phyloP scores from a whole-genome alignment of 2,113 vertebrate genomes.

The Takifugu flavidus region DNA sequence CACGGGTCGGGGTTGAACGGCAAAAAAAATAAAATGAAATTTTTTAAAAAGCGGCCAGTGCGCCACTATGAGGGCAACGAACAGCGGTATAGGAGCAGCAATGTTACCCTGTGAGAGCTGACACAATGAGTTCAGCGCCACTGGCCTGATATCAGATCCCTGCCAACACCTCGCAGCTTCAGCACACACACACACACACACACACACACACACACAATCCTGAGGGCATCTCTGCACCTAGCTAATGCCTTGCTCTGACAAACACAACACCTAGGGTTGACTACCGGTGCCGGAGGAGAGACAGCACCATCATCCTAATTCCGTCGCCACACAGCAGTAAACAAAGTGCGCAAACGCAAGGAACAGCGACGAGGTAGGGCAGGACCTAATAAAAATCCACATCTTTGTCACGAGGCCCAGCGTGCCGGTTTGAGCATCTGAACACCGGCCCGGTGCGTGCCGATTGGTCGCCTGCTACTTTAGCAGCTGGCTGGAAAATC shows the following conservation, averaged over 20 bases:
- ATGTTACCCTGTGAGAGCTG: slow-evolving; percentile 59
- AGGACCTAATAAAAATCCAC: too few relatives aligned
- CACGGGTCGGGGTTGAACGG: slow-evolving; percentile 35
- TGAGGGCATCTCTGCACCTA: slow-evolving; percentile 63
- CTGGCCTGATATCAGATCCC: slow-evolving; percentile 58
- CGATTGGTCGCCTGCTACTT: slow-evolving; percentile 56
- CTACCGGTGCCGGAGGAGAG: slow-evolving; percentile 53
- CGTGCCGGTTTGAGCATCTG: too few relatives aligned
- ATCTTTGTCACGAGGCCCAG: too few relatives aligned
- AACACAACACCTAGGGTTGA: slow-evolving; percentile 68
- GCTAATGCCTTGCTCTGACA: slow-evolving; percentile 61
- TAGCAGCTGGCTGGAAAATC: slow-evolving; percentile 56
- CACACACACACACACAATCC: slow-evolving; percentile 34
- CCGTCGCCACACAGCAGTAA: not conserved
- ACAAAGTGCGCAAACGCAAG: too few relatives aligned
- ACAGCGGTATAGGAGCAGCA: slow-evolving; percentile 54
- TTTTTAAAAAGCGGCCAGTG: slow-evolving; percentile 19
- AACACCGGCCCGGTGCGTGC: not conserved
- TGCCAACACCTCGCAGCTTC: slow-evolving; percentile 57
- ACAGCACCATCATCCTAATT: slow-evolving; percentile 30
- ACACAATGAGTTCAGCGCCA: slow-evolving; percentile 64
- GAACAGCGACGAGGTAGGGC: too few relatives aligned
- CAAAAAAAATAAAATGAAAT: slow-evolving; percentile 9
- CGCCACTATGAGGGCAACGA: slow-evolving; percentile 31
- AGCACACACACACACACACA: slow-evolving; percentile 28